Evolutionary conservation across 2,113 vertebrate genomes (phyloP), one percentile per base, ranked within the genome.

Genomic region (Platanista minor): DNA sequence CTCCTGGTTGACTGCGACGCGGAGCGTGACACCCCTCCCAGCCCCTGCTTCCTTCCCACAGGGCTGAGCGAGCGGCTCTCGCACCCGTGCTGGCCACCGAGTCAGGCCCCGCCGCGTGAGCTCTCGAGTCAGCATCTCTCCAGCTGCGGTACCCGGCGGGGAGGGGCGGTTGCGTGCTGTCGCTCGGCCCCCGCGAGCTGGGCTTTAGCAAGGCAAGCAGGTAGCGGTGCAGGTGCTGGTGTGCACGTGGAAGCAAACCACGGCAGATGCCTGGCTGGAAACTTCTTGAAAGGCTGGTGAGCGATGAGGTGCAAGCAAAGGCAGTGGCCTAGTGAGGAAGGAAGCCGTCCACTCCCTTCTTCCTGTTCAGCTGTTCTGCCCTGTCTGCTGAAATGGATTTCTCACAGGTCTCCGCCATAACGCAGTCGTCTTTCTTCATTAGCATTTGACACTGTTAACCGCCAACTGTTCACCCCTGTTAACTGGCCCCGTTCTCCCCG

Each of bases 241-340:
- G 36, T 21, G 62, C 20, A 36, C 0, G 1, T 0, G 13, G 49
- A 43, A 39, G 31, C 25, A 69, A 36, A 4, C 36, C 36, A 3
- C 18, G 29, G 9, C 41, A 33, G 21, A 13, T 0, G 2, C 33
- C 18, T 6, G 4, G 5, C 15, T 9, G 1, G 43, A 23, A 27
- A 27, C 23, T 17, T 11, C 14, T 1, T 5, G 17, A 20, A 31
- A 67, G 61, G 67, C 13, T 25, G 17, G 7, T 13, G 6, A 54
- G 71, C 78, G 39, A 25, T 1, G 11, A 23, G 15, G 49, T 5
- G 10, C 29, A 20, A n/a, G 25, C 36, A 6, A 31, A 52, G 67
- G 15, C 33, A 2, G 23, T 4, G 57, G 36, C 1, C 2, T 10
- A 23, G n/a, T 64, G 5, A 57, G 23, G 12, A 66, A n/a, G 43